Base-by-base conservation (phyloP, 2,113 vertebrate species). In the Corydoras sp. region DNA sequence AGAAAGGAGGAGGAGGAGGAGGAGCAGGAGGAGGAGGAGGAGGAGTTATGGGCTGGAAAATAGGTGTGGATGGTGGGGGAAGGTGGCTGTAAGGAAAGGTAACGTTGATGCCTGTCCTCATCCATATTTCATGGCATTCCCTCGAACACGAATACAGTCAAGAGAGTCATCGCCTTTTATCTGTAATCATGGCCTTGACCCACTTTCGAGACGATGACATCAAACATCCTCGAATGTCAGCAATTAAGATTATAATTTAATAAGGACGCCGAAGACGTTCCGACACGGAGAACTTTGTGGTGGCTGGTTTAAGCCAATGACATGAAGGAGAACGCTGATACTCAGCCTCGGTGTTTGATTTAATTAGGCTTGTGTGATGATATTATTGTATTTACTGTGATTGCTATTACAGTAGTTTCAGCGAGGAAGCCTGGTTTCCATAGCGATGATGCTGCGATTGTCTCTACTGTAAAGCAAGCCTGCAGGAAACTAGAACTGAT, bases 71-170 rank as follows among this genome's bases (percentile, higher is more conserved):
- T 71, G 68, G 65, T 70, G 61, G 53, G 68, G 72, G 55, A 8
- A 59, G 62, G 59, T 63, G 67, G 82, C 79, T 78, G 74, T 75
- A 79, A 82, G 80, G 81, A 63, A 66, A 78, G 83, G 86, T 84
- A 85, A 85, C 81, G 83, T 83, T 78, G 80, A 85, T 86, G 85
- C 83, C 81, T 87, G 79, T 79, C 83, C 86, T 89, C 89, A 90
- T 90, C 81, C 84, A 90, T 90, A 87, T 89, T 90, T 90, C 83
- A 90, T 88, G 83, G 80, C 77, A 83, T 80, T 83, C 79, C 79
- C 79, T 87, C 77, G 78, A 82, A 64, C 53, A 66, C 72, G 58
- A 83, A 82, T 81, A 82, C 81, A 83, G 82, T 79, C 68, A 60
- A 65, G 80, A 77, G 78, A 74, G 84, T 81, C 75, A 82, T 84